Evolutionary conservation across 2,113 vertebrate species (phyloP), one percentile per base, ranked within the genome.

Genomic region (Gobiocypris rarus): DNA sequence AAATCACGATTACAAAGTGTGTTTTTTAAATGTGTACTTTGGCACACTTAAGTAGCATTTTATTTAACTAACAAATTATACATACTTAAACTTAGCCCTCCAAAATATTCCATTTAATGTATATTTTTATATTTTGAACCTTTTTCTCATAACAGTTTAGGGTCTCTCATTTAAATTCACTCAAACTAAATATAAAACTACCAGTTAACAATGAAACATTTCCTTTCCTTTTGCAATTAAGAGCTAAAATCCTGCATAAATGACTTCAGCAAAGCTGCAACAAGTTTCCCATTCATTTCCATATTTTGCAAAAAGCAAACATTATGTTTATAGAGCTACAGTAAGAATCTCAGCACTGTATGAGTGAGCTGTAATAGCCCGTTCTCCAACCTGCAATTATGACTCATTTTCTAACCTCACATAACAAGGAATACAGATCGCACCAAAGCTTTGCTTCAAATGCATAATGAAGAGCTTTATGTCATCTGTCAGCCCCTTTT

Each of bases 401-500:
- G 65, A 82, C 34, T 58, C 81, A 82, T 82, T 73, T 73, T 73
- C 67, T 56, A 82, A 52, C 34, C 50, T 56, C 50, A 69, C 65
- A 58, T 82, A 82, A 82, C 54, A 22, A 73, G 71, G n/a, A 73
- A 73, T 70, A 71, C 52, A 73, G 50, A 82, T 82, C 26, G 65
- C 50, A 71, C 45, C 81, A 82, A 71, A 73, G 80, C 80, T 58
- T 82, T 41, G 54, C 54, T 24, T 73, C 45, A 82, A 56, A 59
- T n/a, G 50, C 48, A 58, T 82, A 82, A 82, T 82, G 22, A 82
- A 67, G 59, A 82, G 65, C 50, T 82, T 52, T 70, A 69, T 71
- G 31, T 71, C 34, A 17, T 58, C 81, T 54, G 67, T 82, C 65
- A 82, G 28, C 28, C 48, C 13, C 43, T 65, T 50, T 81, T 15